phyloP scores from a whole-genome alignment of 2,113 vertebrate genomes.

The Stigmatopora argus region DNA sequence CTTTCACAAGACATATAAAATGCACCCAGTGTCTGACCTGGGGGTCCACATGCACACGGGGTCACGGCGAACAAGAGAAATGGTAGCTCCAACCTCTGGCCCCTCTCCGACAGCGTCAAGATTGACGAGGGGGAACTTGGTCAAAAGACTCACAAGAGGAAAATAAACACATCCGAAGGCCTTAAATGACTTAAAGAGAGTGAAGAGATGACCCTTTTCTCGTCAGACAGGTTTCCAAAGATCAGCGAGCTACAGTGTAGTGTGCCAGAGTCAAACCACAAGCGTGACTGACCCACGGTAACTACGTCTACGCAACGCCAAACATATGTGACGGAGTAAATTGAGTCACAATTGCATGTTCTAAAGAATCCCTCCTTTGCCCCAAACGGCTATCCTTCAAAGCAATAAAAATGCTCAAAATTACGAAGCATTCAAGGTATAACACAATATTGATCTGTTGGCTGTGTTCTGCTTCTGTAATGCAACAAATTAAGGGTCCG shows the following conservation, averaged over 20 bases:
- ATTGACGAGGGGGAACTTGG: constrained; percentile 59
- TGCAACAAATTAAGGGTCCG: too few species aligned
- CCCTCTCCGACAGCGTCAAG: constrained; percentile 54
- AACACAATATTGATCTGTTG: too few species aligned
- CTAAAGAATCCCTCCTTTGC: too few species aligned
- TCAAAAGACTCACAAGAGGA: constrained; percentile 60
- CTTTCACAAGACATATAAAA: constrained; percentile 56
- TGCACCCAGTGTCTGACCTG: constrained; percentile 59
- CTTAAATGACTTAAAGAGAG: constrained; percentile 31
- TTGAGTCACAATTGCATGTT: neutral
- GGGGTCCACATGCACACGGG: constrained; percentile 43
- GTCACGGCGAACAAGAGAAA: constrained; percentile 50
- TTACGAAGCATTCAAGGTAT: too few species aligned
- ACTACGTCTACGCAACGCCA: constrained; percentile 17
- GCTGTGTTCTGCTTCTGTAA: too few species aligned
- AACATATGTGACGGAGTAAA: neutral
- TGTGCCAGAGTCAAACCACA: constrained; percentile 28
- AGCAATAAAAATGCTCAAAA: too few species aligned
- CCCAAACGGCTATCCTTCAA: too few species aligned
- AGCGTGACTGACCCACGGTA: constrained; percentile 10
- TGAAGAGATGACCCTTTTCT: constrained; percentile 18
- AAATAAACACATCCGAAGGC: constrained; percentile 59
- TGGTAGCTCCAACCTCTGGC: constrained; percentile 57
- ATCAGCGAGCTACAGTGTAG: constrained; percentile 27
- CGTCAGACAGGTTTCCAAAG: constrained; percentile 22